Conservation (phyloP, 53 echinoderm and acorn worm species). For the Echinarachnius parma region DNA sequence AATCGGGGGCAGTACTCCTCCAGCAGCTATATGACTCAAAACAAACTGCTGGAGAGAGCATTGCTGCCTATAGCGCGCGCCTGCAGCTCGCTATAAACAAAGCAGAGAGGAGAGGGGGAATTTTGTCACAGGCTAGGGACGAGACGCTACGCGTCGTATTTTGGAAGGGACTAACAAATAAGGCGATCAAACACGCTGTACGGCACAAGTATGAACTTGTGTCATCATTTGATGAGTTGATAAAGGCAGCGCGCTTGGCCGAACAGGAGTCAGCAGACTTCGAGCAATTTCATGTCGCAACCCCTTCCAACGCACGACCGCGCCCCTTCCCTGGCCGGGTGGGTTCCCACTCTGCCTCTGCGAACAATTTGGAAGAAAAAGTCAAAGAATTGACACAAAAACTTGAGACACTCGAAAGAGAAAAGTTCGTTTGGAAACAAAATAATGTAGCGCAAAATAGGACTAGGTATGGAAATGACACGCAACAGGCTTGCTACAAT, state of each 20-base stretch:
- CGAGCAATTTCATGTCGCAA: slow-evolving; percentile 9
- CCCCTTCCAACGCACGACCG: no score
- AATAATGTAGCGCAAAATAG: no score
- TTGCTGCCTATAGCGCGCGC: no score
- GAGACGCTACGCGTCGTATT: slow-evolving; percentile 36
- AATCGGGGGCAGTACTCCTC: slow-evolving; percentile 35
- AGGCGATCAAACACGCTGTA: slow-evolving; percentile 22
- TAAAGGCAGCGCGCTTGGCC: slow-evolving; percentile 15
- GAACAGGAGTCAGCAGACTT: slow-evolving; percentile 48
- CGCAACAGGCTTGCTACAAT: slow-evolving; percentile 16
- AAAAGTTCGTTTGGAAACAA: no score
- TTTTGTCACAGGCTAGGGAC: slow-evolving; percentile 13
- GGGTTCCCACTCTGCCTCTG: not conserved
- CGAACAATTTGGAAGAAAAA: not conserved
- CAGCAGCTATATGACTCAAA: slow-evolving; percentile 38
- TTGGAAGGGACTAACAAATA: slow-evolving; percentile 45
- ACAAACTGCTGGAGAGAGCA: no score
- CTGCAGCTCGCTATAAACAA: slow-evolving; percentile 23
- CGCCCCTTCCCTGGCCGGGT: no score
- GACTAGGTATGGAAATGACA: no score
- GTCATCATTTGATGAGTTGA: slow-evolving; percentile 15
- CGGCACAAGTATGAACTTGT: slow-evolving; percentile 40
- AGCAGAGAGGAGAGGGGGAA: slow-evolving; percentile 29
- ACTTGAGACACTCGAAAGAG: not conserved
- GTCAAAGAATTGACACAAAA: not conserved